phyloP scores from a whole-genome alignment of 2,888 invertebrate species.

The Coleophora deauratella region DNA sequence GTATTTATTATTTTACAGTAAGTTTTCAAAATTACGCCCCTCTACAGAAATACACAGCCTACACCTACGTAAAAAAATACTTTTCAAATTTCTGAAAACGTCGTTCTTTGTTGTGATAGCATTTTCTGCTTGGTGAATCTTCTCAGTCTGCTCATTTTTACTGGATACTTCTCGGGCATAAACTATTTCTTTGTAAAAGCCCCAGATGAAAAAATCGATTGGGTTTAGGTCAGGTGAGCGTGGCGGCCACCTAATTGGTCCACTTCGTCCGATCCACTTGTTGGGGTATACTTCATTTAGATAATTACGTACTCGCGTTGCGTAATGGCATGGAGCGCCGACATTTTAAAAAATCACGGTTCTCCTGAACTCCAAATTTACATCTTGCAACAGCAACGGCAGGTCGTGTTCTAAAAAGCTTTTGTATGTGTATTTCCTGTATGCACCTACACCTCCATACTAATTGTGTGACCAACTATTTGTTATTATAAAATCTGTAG shows the following conservation, averaged over 20 bases:
- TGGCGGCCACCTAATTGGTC: no score
- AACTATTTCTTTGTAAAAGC: neutral
- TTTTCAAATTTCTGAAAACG: neutral
- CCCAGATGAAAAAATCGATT: neutral
- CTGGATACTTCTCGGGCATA: neutral
- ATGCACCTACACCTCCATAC: no score
- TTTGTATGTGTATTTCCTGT: no score
- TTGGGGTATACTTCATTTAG: slow-evolving; percentile 4
- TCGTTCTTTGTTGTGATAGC: neutral
- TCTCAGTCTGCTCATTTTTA: neutral
- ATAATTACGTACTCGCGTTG: slow-evolving; percentile 4
- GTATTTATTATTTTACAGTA: no score
- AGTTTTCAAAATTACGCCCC: no score
- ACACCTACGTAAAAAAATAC: no score
- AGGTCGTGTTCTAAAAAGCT: slow-evolving; percentile 5
- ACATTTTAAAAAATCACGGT: slow-evolving; percentile 10
- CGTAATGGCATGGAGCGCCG: slow-evolving; percentile 10
- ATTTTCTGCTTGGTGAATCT: neutral
- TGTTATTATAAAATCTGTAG: no score
- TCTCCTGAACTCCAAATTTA: slow-evolving; percentile 5
- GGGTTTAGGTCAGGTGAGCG: no score
- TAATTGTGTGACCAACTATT: no score
- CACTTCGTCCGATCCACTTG: slow-evolving; percentile 10
- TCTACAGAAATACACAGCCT: no score
- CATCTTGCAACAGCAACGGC: slow-evolving; percentile 4